Evolutionary conservation across 2,113 vertebrate genomes (phyloP).

Genomic region (Pygathrix nemaeus): DNA sequence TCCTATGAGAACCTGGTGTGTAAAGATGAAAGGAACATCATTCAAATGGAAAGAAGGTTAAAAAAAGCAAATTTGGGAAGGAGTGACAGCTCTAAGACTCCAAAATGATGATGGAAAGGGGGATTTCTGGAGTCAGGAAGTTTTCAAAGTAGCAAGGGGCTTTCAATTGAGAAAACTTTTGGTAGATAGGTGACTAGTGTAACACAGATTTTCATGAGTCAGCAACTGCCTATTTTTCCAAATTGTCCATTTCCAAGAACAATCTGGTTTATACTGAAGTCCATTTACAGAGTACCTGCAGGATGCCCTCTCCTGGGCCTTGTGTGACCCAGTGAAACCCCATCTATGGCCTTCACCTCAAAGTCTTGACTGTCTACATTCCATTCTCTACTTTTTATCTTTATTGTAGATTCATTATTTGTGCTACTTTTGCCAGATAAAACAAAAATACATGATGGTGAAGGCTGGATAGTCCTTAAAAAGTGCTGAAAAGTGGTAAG

Average conservation of each 20-base stretch:
- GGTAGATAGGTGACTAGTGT: background rate
- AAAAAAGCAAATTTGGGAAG: background rate
- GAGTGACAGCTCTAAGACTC: background rate
- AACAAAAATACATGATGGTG: conserved; percentile 30
- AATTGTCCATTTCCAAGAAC: background rate
- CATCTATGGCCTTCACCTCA: background rate
- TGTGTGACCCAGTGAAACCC: background rate
- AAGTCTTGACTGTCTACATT: background rate
- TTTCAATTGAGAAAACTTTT: background rate
- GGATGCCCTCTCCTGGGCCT: background rate
- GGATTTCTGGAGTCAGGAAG: background rate
- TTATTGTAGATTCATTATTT: conserved; percentile 29
- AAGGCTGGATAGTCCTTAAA: background rate
- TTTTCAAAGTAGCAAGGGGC: background rate
- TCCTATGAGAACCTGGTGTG: background rate
- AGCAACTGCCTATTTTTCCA: background rate
- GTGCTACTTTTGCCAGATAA: conserved; percentile 40
- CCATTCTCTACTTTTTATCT: background rate
- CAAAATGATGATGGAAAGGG: background rate
- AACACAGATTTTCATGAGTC: background rate
- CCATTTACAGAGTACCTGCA: background rate
- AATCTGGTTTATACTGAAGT: background rate
- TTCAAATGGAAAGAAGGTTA: background rate
- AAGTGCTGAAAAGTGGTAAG: conserved; percentile 33
- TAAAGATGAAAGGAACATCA: background rate